Base-by-base conservation (phyloP, 1,140 invertebrate genomes). In the Atta colombica region DNA sequence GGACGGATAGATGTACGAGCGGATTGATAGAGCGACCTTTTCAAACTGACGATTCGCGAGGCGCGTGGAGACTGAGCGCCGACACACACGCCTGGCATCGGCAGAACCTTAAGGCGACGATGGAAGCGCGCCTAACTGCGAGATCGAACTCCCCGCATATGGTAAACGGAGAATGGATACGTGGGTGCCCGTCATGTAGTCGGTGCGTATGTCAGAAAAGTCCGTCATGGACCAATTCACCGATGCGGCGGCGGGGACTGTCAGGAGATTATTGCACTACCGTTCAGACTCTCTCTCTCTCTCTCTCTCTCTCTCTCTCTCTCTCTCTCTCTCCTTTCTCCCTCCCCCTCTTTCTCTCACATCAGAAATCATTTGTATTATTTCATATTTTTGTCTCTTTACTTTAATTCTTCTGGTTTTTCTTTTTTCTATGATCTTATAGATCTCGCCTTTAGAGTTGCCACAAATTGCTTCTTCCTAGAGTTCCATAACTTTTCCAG, bases 71-170 rank as follows among this genome's bases (percentile, higher is more conserved):
- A 91, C 89, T 90, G 89, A 92, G 88, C 90, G 90, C 77, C 80
- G 69, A 84, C 80, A 53, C 80, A 91, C 84, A 89, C 89, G 90
- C 88, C 69, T 87, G 92, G 87, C 87, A 85, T 77, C 89, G 90
- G 87, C 87, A 80, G 89, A 87, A 86, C 87, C 90, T 88, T 88
- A 51, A 89, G 61, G 65, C 77, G 85, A 90, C 89, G 85, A 87
- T 84, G 80, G 80, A 75, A 82, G 80, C 80, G 80, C 80, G 80
- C 80, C 80, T 82, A 82, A 84, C 82, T 71, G 88, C 66, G 88
- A 89, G 91, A 92, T 92, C 91, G 91, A 87, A 81, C 93, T 92
- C 91, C 92, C 93, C 94, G 90, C 93, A 93, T 94, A 94, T 94
- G 93, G 94, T 94, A 94, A 94, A 93, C 89, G 90, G 85, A 77